Percentiles rank a stretch among this genome's conserved stretches.
phyloP scores from a whole-genome alignment of 53 echinoderm and acorn worm genomes.

The Stichopus horrens region DNA sequence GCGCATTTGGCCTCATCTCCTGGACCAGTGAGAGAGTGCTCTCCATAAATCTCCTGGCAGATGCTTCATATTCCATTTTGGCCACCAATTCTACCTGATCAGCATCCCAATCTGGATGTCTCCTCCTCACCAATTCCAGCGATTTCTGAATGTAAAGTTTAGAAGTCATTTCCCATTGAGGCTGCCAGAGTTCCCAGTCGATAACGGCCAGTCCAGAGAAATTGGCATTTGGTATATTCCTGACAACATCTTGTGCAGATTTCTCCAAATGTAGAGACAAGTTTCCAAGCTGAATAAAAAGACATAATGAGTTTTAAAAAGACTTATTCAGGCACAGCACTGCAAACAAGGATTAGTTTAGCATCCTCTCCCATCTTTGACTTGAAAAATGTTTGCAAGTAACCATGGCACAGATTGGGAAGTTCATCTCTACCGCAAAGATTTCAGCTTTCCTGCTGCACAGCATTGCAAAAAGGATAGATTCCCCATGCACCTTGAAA shows the following conservation, averaged over 20 bases:
- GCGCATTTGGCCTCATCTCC: slow-evolving; percentile 55
- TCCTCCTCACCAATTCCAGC: slow-evolving; percentile 28
- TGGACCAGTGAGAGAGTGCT: slow-evolving; percentile 61
- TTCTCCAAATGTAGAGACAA: slow-evolving; percentile 58
- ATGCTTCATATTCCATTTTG: slow-evolving; percentile 62
- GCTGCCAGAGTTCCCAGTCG: slow-evolving; percentile 74
- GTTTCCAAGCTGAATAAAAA: slow-evolving; percentile 55
- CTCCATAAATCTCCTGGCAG: slow-evolving; percentile 64
- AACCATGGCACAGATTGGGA: too few relatives aligned
- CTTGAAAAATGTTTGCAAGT: too few relatives aligned
- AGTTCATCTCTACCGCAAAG: too few relatives aligned
- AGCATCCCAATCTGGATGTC: slow-evolving; percentile 62
- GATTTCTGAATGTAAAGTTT: slow-evolving; percentile 44
- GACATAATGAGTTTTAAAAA: too few relatives aligned
- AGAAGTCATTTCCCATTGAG: slow-evolving; percentile 31
- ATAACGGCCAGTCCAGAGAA: slow-evolving; percentile 62
- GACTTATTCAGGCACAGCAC: too few relatives aligned
- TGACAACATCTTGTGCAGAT: slow-evolving; percentile 48
- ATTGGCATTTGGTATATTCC: slow-evolving; percentile 47
- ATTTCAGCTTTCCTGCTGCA: too few relatives aligned
- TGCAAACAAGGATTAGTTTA: too few relatives aligned
- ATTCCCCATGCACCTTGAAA: too few relatives aligned
- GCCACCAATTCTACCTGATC: slow-evolving; percentile 60
- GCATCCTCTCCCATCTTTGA: too few relatives aligned
- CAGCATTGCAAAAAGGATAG: too few relatives aligned